Percentiles rank a stretch among this genome's conserved stretches.
These are phyloP conservation scores for Andrena bicolor DNA, from an alignment of 2,888 invertebrate species.

Conservation along the genomic window DNA sequence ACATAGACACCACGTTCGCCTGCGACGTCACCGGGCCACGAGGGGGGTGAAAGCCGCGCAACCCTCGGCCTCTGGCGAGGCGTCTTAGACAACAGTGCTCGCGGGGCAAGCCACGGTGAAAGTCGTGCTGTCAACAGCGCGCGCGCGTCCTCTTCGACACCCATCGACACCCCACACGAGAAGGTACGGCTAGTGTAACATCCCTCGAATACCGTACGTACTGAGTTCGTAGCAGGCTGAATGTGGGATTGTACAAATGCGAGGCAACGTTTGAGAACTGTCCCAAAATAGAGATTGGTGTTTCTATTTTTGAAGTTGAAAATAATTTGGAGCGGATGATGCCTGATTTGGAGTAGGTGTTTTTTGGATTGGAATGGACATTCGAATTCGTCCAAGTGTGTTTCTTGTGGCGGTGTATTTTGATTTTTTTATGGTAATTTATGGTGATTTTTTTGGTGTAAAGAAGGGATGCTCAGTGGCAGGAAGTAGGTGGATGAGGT, in stretches of 20 bases:
- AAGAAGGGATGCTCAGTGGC: not conserved
- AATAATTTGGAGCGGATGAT: not conserved
- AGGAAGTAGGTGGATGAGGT: not conserved
- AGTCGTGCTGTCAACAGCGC: conserved; percentile 45
- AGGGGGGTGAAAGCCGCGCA: conserved; percentile 63
- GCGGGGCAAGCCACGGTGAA: conserved; percentile 70
- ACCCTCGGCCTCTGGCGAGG: conserved; percentile 61
- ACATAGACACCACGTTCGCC: conserved; percentile 60
- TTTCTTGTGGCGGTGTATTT: too few species aligned
- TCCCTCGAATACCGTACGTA: too few species aligned
- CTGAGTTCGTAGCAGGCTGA: not conserved
- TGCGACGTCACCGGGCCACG: conserved; percentile 55
- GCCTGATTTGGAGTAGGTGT: not conserved
- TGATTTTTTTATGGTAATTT: too few species aligned
- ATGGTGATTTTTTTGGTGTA: too few species aligned
- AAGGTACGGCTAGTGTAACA: conserved; percentile 34
- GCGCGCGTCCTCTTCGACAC: conserved; percentile 22
- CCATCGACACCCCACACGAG: conserved; percentile 1
- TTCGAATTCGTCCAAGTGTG: too few species aligned
- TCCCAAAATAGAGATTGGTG: too few species aligned
- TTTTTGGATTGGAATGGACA: not conserved
- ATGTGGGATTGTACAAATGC: too few species aligned
- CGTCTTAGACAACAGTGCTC: conserved; percentile 70
- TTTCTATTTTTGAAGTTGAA: not conserved
- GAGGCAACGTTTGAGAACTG: too few species aligned